Percentiles rank a stretch among this genome's conserved stretches.
phyloP scores from a whole-genome alignment of 2,888 invertebrate species.

The Drosophila quinaria region DNA sequence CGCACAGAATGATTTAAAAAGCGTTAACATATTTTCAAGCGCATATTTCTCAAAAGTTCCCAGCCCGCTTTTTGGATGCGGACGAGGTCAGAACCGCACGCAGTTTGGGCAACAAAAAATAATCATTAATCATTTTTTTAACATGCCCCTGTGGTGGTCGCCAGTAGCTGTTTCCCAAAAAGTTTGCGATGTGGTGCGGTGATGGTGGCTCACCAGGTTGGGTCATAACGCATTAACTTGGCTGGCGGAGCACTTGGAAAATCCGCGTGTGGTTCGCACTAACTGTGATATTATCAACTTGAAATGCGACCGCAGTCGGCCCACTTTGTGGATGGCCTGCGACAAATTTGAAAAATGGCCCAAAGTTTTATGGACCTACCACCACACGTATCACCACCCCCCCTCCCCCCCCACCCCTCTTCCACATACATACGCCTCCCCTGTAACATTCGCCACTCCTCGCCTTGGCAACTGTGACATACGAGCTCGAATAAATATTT shows the following conservation, averaged over 20 bases:
- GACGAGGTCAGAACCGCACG: conserved; percentile 50
- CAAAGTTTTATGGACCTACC: conserved; percentile 67
- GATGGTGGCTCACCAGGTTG: conserved; percentile 34
- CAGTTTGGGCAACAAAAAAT: conserved; percentile 52
- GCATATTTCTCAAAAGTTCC: conserved; percentile 42
- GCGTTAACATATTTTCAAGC: conserved; percentile 77
- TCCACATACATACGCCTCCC: too few species aligned
- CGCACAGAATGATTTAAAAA: conserved; percentile 72
- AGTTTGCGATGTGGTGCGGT: conserved; percentile 44
- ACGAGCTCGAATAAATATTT: conserved; percentile 75
- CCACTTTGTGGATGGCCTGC: conserved; percentile 37
- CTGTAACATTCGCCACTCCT: neutral
- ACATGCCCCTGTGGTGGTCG: conserved; percentile 32
- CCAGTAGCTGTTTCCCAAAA: conserved; percentile 42
- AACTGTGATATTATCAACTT: conserved; percentile 76
- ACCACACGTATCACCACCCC: conserved; percentile 2
- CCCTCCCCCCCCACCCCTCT: neutral
- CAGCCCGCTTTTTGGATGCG: neutral
- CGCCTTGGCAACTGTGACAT: conserved; percentile 52
- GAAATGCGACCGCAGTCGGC: conserved; percentile 62
- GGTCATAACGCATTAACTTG: conserved; percentile 76
- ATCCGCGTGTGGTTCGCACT: conserved; percentile 68
- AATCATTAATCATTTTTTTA: conserved; percentile 78
- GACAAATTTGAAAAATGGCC: conserved; percentile 82
- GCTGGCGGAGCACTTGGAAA: conserved; percentile 67